Evolutionary conservation across 1,140 invertebrate species (phyloP).

Genomic region (Meteorus sp.): DNA sequence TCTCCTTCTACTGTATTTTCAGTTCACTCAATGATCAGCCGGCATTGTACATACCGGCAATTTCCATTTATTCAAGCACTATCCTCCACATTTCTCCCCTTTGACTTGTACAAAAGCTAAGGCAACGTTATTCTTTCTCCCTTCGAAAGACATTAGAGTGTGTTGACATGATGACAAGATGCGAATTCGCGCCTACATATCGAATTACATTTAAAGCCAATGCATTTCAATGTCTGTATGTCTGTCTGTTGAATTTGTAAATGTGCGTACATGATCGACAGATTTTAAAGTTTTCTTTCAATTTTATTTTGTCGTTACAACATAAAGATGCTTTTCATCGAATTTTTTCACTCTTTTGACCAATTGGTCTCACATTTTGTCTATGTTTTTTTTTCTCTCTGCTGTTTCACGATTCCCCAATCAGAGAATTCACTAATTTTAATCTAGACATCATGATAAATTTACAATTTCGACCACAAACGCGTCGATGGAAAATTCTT

Average conservation of each 20-base stretch:
- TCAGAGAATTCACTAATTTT: no score
- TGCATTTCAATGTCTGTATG: background rate
- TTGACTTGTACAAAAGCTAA: slow-evolving; percentile 50
- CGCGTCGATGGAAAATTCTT: no score
- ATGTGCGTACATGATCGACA: background rate
- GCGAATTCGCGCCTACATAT: slow-evolving; percentile 6
- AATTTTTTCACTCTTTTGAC: background rate
- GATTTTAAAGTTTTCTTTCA: background rate
- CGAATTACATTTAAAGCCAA: background rate
- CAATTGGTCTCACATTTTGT: no score
- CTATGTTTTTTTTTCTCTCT: background rate
- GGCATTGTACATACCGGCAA: no score
- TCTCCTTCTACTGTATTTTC: background rate
- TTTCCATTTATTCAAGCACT: slow-evolving; percentile 13
- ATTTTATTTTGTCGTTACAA: background rate
- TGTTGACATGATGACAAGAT: slow-evolving; percentile 13
- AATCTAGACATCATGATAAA: no score
- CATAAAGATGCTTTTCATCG: no score
- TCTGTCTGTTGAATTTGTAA: no score
- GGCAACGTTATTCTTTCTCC: slow-evolving; percentile 39
- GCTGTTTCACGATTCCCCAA: background rate
- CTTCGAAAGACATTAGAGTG: slow-evolving; percentile 23
- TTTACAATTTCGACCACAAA: no score
- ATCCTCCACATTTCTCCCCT: slow-evolving; percentile 16
- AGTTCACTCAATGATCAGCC: background rate